These are phyloP conservation scores for Scarus forsteni DNA, from an alignment of 2,797 vertebrate genomes.

Conservation along the genomic window DNA sequence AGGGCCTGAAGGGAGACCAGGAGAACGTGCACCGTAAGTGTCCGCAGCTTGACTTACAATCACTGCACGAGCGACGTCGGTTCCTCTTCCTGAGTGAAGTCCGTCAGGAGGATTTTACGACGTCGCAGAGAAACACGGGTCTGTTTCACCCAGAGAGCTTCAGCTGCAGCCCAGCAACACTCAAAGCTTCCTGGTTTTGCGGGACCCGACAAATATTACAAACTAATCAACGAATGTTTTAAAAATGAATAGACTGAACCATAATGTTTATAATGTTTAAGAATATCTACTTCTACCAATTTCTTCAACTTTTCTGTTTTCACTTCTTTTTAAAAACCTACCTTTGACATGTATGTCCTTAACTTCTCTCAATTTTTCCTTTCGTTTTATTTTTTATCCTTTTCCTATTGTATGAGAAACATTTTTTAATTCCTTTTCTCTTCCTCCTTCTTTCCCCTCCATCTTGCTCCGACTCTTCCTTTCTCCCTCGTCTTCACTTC, in stretches of 20 bases:
- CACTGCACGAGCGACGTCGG: slow-evolving; percentile 43
- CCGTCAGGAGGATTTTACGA: slow-evolving; percentile 70
- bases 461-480: too few species aligned
- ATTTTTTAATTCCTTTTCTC: too few species aligned
- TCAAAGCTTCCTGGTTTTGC: slow-evolving; percentile 71
- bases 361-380: too few species aligned
- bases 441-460: too few species aligned
- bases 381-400: too few species aligned
- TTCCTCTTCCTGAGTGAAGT: slow-evolving; percentile 74
- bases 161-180: not conserved
- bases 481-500: too few species aligned
- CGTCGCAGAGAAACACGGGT: slow-evolving; percentile 62
- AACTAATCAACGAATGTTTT: not conserved
- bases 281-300: too few species aligned
- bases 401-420: too few species aligned
- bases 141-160: slow-evolving; percentile 70
- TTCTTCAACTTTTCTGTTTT: too few species aligned
- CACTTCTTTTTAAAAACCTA: too few species aligned
- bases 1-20: slow-evolving; percentile 98
- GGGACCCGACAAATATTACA: slow-evolving; percentile 53
- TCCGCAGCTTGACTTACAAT: not conserved
- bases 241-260: not conserved
- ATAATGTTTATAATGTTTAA: too few species aligned
- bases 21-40: slow-evolving; percentile 98
- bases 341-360: too few species aligned